Conservation (phyloP, 2,888 invertebrate species). For the Hydrotaea cyrtoneurina region DNA sequence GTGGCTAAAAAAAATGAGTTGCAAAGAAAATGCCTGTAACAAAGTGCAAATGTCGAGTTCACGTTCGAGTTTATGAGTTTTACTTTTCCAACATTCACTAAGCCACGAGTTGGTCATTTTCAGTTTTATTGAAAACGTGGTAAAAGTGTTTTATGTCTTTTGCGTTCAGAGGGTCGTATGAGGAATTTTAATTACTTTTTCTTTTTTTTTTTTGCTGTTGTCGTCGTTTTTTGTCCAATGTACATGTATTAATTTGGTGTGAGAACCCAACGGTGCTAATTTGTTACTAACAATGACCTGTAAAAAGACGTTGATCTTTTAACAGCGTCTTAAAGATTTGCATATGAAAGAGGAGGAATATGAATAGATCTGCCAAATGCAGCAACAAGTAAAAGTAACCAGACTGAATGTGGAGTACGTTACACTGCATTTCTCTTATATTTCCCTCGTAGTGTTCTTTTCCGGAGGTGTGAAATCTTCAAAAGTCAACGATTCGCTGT, state of each 20-base stretch:
- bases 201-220: background rate
- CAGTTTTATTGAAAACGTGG: constrained; percentile 29
- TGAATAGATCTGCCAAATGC: no score
- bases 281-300: background rate
- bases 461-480: no score
- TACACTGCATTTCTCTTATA: no score
- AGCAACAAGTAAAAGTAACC: no score
- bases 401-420: no score
- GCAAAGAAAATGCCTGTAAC: constrained; percentile 36
- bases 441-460: no score
- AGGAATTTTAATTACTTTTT: constrained; percentile 63
- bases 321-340: no score
- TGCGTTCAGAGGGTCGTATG: constrained; percentile 58
- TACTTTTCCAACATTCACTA: constrained; percentile 3
- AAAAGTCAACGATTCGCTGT: no score
- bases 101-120: background rate
- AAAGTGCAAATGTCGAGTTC: constrained; percentile 66
- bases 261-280: constrained; percentile 6
- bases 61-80: constrained; percentile 47
- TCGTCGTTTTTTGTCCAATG: no score
- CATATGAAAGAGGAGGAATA: no score
- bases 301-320: background rate
- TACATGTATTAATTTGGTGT: background rate
- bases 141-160: constrained; percentile 63
- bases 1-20: constrained; percentile 33